Evolutionary conservation across 2,888 invertebrate species (phyloP), one percentile per base, ranked within the genome.

Genomic region (Scaptomyza tumidula): DNA sequence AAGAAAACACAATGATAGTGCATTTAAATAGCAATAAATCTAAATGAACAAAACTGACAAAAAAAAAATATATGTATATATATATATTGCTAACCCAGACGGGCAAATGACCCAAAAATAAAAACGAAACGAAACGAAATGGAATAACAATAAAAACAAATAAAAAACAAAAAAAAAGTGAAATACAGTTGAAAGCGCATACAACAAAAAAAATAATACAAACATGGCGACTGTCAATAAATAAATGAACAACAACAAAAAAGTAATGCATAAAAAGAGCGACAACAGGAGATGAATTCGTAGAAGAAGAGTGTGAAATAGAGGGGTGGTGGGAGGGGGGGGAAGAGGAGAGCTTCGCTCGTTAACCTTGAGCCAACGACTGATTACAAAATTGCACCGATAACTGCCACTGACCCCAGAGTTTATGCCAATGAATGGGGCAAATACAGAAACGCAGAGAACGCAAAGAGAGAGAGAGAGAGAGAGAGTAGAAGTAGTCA

Each of bases 331-430:
- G 50, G 16, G 24, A 1, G 2, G 11, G 50, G 27, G 3, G 4
- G 14, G 13, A 37, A 7, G 6, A 6, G 7, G 37, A 33, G 45
- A 14, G 63, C 37, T 59, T 59, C 59, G 62, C 55, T 19, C 59
- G 80, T 84, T 90, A 90, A 89, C 89, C 89, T 90, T 89, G 89
- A 89, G 84, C 71, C 70, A 68, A 53, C 86, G 80, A 86, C 90
- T 89, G 89, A 90, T 89, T 89, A 90, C 89, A 90, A 90, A 90
- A 90, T 87, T 89, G 88, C 89, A 80, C 75, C 87, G 90, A 90
- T 90, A 89, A 90, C 89, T 90, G 89, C 90, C 89, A 90, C 74
- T 89, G 89, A 89, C 90, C 89, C 81, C 85, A 68, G 11, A 49
- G 24, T 10, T 9, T 10, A 39, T 16, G 48, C 39, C 50, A 77